phyloP scores from a whole-genome alignment of 2,888 invertebrate genomes.

The Doris montereyensis region DNA sequence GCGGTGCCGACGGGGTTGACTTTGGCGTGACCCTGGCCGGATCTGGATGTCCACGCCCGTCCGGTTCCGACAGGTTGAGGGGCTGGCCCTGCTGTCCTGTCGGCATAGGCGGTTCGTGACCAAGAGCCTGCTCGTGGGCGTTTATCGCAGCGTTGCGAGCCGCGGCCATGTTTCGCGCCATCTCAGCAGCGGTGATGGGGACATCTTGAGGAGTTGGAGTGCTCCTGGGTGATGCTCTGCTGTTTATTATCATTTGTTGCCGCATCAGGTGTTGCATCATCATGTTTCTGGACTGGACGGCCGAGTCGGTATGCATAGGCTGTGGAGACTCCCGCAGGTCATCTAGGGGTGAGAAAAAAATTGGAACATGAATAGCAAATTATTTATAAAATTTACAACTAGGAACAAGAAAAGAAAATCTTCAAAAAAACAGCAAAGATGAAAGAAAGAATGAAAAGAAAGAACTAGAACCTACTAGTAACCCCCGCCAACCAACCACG shows the following conservation, averaged over 20 bases:
- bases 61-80: slow-evolving; percentile 46
- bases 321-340: slow-evolving; percentile 7
- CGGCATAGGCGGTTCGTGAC: slow-evolving; percentile 38
- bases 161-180: too few species aligned
- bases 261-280: slow-evolving; percentile 44
- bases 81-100: slow-evolving; percentile 35
- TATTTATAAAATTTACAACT: too few species aligned
- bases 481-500: too few species aligned
- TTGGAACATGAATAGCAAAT: too few species aligned
- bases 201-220: too few species aligned
- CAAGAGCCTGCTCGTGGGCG: slow-evolving; percentile 37
- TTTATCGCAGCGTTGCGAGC: slow-evolving; percentile 23
- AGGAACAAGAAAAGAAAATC: too few species aligned
- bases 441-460: too few species aligned
- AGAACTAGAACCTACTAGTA: too few species aligned
- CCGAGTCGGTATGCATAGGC: slow-evolving; percentile 33
- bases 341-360: slow-evolving; percentile 18
- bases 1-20: slow-evolving; percentile 30
- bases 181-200: too few species aligned
- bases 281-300: slow-evolving; percentile 34
- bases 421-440: too few species aligned
- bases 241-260: slow-evolving; percentile 48
- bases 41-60: slow-evolving; percentile 35
- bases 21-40: slow-evolving; percentile 32
- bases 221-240: too few species aligned